Conservation (phyloP, 2,113 vertebrate species). For the Mormyrus iriodes region DNA sequence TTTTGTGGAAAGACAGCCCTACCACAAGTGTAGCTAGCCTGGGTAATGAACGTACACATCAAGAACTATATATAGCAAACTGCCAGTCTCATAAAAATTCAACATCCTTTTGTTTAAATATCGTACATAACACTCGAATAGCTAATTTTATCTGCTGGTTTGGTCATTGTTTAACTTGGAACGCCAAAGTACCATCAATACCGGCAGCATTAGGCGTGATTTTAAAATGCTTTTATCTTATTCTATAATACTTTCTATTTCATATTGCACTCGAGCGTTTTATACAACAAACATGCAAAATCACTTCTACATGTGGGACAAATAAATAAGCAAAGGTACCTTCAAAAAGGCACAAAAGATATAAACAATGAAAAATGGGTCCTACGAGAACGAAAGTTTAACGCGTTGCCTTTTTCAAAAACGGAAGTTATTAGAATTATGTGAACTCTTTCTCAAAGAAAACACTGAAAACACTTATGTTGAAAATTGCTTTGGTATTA, state of each 20-base stretch:
- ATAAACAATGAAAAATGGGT: slow-evolving; percentile 26
- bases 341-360: slow-evolving; percentile 13
- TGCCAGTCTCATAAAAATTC: not conserved
- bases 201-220: not conserved
- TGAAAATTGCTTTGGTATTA: not conserved
- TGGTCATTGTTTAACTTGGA: not conserved
- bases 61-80: not conserved
- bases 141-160: not conserved
- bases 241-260: not conserved
- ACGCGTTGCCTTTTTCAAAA: slow-evolving; percentile 14
- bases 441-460: not conserved
- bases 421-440: not conserved
- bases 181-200: not conserved
- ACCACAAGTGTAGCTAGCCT: not conserved
- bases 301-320: not conserved
- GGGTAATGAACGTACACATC: not conserved
- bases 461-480: not conserved
- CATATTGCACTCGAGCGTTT: not conserved
- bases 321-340: not conserved
- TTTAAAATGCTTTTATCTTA: not conserved
- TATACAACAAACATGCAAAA: not conserved
- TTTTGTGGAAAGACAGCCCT: not conserved
- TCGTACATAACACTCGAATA: not conserved
- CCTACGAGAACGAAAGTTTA: slow-evolving; percentile 1
- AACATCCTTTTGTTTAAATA: not conserved